Base-by-base conservation (phyloP, 2,113 vertebrate species). In the Chitala chitala region DNA sequence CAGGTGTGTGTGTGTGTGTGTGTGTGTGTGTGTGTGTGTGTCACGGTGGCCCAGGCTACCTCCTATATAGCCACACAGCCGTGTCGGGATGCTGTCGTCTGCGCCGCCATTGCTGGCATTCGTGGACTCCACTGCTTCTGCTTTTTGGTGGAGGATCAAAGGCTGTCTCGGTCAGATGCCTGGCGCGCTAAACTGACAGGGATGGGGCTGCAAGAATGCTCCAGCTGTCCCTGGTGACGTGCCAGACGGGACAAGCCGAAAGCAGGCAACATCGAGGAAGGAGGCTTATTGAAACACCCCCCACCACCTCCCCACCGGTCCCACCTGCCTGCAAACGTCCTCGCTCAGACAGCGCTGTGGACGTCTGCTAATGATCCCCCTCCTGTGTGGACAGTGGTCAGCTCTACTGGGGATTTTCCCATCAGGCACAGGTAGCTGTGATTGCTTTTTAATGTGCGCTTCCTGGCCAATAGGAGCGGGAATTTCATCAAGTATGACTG, bases 71-170 rank as follows among this genome's bases (percentile, higher is more conserved):
- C 9, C 46, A 48, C 46, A 48, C 46, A n/a, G n/a, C n/a, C n/a
- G n/a, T n/a, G n/a, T n/a, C n/a, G n/a, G n/a, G n/a, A n/a, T n/a
- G n/a, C n/a, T n/a, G n/a, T n/a, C 12, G 31, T 22, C 29, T 20
- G 20, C n/a, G 29, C 20, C 26, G 22, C 22, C 40, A 13, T 40
- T n/a, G n/a, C 42, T 46, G 63, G 51, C 71, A 48, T 53, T 46
- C 4, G 53, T 63, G 44, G 69, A 59, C 15, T 40, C 29, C 66
- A 13, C 48, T 12, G 64, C 5, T 71, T 76, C 63, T 4, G 76
- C 81, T 78, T 71, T 78, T 82, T 85, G 84, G 80, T 78, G 72
- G 58, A 42, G 76, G 84, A 85, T 87, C 86, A 87, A 87, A 85
- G 84, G 75, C 72, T 44, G 65, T 59, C 76, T 78, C 51, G 75